Base-by-base conservation (phyloP, 92 coral and sea anemone species). In the Phenganax stokvisi region DNA sequence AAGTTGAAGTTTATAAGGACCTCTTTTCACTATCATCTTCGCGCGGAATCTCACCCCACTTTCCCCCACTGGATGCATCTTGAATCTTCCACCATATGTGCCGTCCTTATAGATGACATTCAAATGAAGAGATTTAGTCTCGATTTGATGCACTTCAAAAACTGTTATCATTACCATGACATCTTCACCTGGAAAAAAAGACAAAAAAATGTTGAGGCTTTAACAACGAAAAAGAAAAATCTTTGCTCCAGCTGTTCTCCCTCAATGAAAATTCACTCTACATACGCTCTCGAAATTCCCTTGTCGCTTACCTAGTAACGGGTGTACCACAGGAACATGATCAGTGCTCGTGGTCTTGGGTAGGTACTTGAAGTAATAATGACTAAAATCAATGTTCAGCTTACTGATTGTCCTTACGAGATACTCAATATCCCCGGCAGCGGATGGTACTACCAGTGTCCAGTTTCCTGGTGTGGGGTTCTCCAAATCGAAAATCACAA, bases 401-500 rank as follows among this genome's bases (percentile, higher is more conserved):
- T 75, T 90, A 20, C 91, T 90, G 58, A 77, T 85, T 8, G 92
- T 89, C 69, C 85, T 90, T 56, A 90, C 97, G 76, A 69, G 86
- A 84, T 85, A 92, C 15, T 85, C 89, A 71, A 89, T 85, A 9
- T 83, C 82, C 3, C 96, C 96, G 58, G 85, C 86, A 10, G 65
- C 29, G 0, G 86, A 79, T 5, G 96, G 90, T 6, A 90, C 82
- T 29, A 56, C 77, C 27, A 93, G 86, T 6, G 86, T 86, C 97
- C 97, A 93, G 88, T 84, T 82, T 17, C 97, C 97, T 12, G 67
- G 84, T 30, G 56, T 83, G 13, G 97, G 92, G 61, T 87, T 82
- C 56, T 67, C 65, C 75, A 92, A 81, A 79, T 89, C 84, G 71
- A 87, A 92, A 66, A 92, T 79, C 15, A 79, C 74, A 6, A 86